These are phyloP conservation scores for Cardiocondyla obscurior DNA, from an alignment of 1,140 invertebrate genomes.

Conservation along the genomic window DNA sequence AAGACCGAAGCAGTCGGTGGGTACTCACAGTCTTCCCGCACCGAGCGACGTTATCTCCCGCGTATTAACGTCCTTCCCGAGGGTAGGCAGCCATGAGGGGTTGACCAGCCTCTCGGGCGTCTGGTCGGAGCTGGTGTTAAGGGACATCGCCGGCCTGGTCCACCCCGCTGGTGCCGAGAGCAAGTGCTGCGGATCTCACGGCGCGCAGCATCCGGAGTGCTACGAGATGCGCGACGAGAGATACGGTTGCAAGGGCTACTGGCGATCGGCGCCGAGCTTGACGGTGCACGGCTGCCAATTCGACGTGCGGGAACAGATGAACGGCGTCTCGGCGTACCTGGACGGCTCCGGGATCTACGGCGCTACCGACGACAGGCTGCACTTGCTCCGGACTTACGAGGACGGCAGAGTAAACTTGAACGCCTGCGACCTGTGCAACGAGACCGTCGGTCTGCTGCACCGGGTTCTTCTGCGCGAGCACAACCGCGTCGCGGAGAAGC, in stretches of 20 bases:
- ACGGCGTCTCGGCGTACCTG: slow-evolving; percentile 93
- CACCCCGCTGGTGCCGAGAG: slow-evolving; percentile 79
- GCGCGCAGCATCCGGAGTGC: slow-evolving; percentile 83
- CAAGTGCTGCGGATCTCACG: slow-evolving; percentile 75
- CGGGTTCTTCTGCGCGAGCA: slow-evolving; percentile 91
- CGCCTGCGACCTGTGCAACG: slow-evolving; percentile 85
- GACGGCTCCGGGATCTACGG: slow-evolving; percentile 95
- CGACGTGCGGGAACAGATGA: slow-evolving; percentile 92
- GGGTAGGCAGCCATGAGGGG: slow-evolving; percentile 85
- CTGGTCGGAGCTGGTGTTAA: slow-evolving; percentile 91
- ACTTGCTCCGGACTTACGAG: slow-evolving; percentile 89
- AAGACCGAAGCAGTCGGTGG: slow-evolving; percentile 85
- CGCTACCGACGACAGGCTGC: slow-evolving; percentile 87
- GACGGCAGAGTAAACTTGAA: slow-evolving; percentile 88
- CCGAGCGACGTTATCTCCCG: slow-evolving; percentile 81
- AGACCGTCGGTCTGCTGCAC: slow-evolving; percentile 86
- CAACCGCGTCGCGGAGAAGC: slow-evolving; percentile 90
- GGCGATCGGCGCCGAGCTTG: slow-evolving; percentile 88
- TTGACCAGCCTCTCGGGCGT: slow-evolving; percentile 91
- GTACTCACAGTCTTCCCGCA: slow-evolving; percentile 85
- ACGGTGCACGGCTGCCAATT: slow-evolving; percentile 87
- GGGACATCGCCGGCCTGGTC: slow-evolving; percentile 90
- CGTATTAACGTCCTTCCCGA: slow-evolving; percentile 53
- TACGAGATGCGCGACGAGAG: slow-evolving; percentile 81
- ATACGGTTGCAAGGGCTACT: slow-evolving; percentile 88